Evolutionary conservation across 2,113 vertebrate genomes (phyloP).

Genomic region (Calonectris borealis): DNA sequence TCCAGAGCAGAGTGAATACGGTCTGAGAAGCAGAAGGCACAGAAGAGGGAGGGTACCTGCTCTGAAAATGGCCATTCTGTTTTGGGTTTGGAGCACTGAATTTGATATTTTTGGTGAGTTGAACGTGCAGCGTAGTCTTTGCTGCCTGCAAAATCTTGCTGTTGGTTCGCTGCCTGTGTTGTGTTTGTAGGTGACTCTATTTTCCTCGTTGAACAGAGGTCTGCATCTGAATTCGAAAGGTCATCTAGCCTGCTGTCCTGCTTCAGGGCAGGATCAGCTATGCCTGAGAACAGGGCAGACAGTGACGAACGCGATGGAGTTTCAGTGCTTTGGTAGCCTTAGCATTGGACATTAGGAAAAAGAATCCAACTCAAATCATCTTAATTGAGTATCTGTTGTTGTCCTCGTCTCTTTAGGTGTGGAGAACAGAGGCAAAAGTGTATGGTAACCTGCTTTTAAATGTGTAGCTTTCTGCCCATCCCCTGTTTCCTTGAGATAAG

Average conservation of each 20-base stretch:
- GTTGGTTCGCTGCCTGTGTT: fast-evolving
- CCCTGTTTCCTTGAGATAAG: background rate
- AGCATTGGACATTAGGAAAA: fast-evolving
- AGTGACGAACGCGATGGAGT: fast-evolving
- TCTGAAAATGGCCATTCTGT: background rate
- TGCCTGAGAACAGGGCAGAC: background rate
- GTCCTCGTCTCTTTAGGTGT: background rate
- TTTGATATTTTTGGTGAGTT: background rate
- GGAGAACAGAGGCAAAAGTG: background rate
- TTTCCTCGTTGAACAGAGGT: background rate
- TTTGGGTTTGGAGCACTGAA: background rate
- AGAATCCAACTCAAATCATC: fast-evolving
- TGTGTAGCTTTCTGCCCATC: fast-evolving
- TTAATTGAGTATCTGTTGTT: background rate
- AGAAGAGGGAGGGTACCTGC: background rate
- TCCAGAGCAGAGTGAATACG: fast-evolving
- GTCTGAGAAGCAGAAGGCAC: background rate
- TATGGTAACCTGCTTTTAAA: background rate
- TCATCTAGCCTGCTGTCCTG: background rate
- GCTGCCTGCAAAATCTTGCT: background rate
- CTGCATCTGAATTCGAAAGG: background rate
- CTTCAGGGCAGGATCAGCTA: background rate
- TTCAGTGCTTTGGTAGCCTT: background rate
- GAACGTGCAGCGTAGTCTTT: fast-evolving
- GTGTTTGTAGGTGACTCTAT: fast-evolving